These are phyloP conservation scores for Subanguina moxae DNA, from an alignment of 1,140 invertebrate species.

Conservation along the genomic window DNA sequence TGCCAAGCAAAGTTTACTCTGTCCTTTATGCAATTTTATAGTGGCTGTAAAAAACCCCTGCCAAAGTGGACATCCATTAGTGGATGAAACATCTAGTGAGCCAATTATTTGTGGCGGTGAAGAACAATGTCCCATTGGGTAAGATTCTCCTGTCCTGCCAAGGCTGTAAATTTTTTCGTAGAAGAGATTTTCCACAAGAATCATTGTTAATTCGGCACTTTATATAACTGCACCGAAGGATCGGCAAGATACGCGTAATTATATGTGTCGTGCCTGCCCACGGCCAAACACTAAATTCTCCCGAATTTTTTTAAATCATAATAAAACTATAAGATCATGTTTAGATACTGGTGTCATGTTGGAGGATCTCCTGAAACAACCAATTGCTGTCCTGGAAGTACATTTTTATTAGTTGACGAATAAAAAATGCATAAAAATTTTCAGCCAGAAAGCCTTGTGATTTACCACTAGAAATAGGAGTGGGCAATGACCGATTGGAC, in stretches of 20 bases:
- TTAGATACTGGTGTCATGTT: slow-evolving; percentile 54
- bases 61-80: slow-evolving; percentile 44
- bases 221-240: too few relatives aligned
- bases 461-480: slow-evolving; percentile 45
- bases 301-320: neutral
- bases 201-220: too few relatives aligned
- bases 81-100: slow-evolving; percentile 44
- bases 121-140: slow-evolving; percentile 32
- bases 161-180: too few relatives aligned
- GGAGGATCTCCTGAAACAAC: slow-evolving; percentile 56
- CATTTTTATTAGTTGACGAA: neutral
- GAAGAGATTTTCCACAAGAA: too few relatives aligned
- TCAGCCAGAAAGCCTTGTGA: slow-evolving; percentile 42
- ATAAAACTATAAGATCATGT: neutral
- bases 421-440: neutral
- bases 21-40: slow-evolving; percentile 29
- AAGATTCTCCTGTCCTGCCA: neutral
- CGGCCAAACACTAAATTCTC: too few relatives aligned
- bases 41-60: slow-evolving; percentile 50
- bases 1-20: slow-evolving; percentile 11
- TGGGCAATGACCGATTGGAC: slow-evolving; percentile 44
- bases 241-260: too few relatives aligned
- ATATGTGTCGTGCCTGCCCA: too few relatives aligned
- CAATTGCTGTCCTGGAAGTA: slow-evolving; percentile 49
- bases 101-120: slow-evolving; percentile 54